Conservation (phyloP, 2,797 vertebrate species). For the Buphagus erythrorhynchus region DNA sequence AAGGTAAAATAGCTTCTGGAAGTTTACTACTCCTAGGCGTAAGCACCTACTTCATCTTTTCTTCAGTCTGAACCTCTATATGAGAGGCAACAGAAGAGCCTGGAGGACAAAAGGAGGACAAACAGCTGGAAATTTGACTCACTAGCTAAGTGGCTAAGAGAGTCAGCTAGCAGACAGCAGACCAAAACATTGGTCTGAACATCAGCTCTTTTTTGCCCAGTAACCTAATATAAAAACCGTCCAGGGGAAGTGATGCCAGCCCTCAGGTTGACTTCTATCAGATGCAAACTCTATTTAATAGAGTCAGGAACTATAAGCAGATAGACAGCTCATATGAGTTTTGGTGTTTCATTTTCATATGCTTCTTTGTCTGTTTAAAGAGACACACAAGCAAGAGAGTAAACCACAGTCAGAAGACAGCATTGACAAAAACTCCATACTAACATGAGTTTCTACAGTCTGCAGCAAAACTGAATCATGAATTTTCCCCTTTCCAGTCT, state of each 20-base stretch:
- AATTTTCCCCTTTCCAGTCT: background rate
- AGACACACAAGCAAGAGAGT: background rate
- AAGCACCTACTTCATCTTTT: background rate
- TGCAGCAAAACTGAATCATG: background rate
- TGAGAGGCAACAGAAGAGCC: background rate
- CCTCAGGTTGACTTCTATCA: background rate
- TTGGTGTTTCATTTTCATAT: background rate
- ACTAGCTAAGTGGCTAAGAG: background rate
- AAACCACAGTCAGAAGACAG: background rate
- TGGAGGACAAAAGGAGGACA: background rate
- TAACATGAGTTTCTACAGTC: background rate
- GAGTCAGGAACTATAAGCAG: background rate
- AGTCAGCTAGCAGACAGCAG: background rate
- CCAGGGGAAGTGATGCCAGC: background rate
- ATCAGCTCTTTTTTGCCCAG: background rate
- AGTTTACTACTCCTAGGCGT: background rate
- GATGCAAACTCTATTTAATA: background rate
- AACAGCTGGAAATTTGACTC: background rate
- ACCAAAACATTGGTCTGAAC: background rate
- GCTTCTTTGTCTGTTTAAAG: background rate
- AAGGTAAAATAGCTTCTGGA: background rate
- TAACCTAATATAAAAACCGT: conserved; percentile 4
- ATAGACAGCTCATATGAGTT: background rate
- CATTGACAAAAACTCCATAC: background rate
- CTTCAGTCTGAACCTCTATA: background rate